These are phyloP conservation scores for Romanogobio albipinnatus DNA, from an alignment of 2,113 vertebrate genomes.

Conservation along the genomic window DNA sequence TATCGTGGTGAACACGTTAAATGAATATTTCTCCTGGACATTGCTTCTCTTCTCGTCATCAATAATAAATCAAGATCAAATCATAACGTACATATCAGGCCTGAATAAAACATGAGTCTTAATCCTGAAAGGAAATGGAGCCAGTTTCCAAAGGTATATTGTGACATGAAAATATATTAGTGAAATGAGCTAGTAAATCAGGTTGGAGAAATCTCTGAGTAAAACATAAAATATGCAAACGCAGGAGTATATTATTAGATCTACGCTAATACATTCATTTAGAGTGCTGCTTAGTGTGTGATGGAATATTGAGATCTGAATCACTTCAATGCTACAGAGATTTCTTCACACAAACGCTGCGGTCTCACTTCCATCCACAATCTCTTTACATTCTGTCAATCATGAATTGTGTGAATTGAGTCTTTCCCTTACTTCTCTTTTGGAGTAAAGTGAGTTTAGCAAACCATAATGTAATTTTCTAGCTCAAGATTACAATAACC, in stretches of 20 bases:
- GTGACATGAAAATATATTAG: conserved; percentile 60
- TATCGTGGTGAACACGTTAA: conserved; percentile 52
- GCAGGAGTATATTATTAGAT: conserved; percentile 59
- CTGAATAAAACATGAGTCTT: conserved; percentile 55
- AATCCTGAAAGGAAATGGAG: conserved; percentile 61
- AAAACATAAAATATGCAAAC: conserved; percentile 62
- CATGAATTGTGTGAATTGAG: neutral
- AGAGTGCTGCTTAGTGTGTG: conserved; percentile 41
- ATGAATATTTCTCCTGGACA: conserved; percentile 53
- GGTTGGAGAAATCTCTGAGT: conserved; percentile 60
- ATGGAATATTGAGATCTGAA: conserved; percentile 36
- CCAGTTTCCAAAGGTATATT: conserved; percentile 60
- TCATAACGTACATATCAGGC: conserved; percentile 50
- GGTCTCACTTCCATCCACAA: neutral
- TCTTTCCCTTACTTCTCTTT: neutral
- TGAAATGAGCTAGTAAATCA: conserved; percentile 59
- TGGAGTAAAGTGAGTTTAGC: neutral
- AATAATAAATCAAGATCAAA: conserved; percentile 56
- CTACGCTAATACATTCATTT: conserved; percentile 53
- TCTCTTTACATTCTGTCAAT: conserved; percentile 21
- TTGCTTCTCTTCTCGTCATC: conserved; percentile 40
- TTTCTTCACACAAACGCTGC: neutral
- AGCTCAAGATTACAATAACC: neutral
- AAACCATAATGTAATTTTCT: neutral
- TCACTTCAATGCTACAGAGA: conserved; percentile 25